Base-by-base conservation (phyloP, 2,888 invertebrate species). In the Epinotia nisella region DNA sequence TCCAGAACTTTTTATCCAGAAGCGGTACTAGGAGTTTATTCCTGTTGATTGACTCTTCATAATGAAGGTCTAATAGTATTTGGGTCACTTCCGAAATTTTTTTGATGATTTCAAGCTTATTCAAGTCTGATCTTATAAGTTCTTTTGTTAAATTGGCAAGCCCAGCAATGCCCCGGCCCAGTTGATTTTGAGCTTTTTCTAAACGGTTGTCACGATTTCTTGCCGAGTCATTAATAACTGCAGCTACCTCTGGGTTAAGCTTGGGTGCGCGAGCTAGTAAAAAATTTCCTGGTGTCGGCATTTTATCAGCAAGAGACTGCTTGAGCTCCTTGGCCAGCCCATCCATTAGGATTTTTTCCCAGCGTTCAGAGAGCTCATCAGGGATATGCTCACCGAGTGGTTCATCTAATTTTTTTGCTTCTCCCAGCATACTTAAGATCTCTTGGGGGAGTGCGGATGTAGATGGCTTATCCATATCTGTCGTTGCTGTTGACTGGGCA, bases 221-320 rank as follows among this genome's bases (percentile, higher is more conserved):
- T 11, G 49, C 62, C 10, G 15, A 15, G 62, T 62, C 62, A 49
- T 11, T 13, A n/a, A 62, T 45, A 21, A 62, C 62, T 15, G 62
- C 62, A 3, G 62, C 62, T 17, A 62, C 49, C 21, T 62, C 62
- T 15, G 51, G 61, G 19, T 69, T 69, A 19, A 69, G 19, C 15
- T 60, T 69, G n/a, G 69, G 69, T 11, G 61, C 60, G 60, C 29
- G 35, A 19, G 69, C 60, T 19, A 69, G 29, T 49, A 60, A 39
- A 21, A 69, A 51, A 10, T 61, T 69, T 10, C 51, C 35, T 0
- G 69, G 61, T 15, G 61, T 53, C 13, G 35, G 59, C 49, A 35
- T 60, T 53, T 61, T 69, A 39, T 39, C 53, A n/a, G 24, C 35
- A 13, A 60, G 17, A 4, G 13, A 45, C 13, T 68, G 49, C 49